A percentile compares a stretch with the other conserved stretches of the same genome.
phyloP scores from a whole-genome alignment of 2,797 vertebrate species.

The Poeciliopsis paucimaculata region DNA sequence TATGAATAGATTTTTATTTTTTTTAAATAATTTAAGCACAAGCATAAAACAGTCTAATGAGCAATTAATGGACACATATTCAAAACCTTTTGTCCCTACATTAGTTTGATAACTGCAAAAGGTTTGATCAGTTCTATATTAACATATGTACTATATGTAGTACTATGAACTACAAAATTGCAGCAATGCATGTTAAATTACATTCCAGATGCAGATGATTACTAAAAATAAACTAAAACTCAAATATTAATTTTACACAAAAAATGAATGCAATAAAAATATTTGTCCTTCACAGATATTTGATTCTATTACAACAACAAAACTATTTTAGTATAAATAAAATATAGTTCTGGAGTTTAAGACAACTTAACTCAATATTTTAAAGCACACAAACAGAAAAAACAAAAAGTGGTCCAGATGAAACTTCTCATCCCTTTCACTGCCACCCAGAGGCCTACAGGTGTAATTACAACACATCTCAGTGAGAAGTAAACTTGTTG shows the following conservation, averaged over 20 bases:
- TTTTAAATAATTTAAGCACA: neutral
- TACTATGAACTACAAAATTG: neutral
- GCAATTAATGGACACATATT: neutral
- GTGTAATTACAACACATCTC: neutral
- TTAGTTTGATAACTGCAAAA: neutral
- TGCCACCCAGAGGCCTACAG: neutral
- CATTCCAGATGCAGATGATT: neutral
- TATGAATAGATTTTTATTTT: neutral
- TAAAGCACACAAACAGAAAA: neutral
- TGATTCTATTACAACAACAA: neutral
- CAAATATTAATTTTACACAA: neutral
- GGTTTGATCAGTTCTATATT: neutral
- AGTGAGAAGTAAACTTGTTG: neutral
- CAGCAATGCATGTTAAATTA: neutral
- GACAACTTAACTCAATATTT: neutral
- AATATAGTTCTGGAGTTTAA: neutral
- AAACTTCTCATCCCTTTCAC: neutral
- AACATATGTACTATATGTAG: neutral
- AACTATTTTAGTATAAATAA: neutral
- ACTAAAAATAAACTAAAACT: neutral
- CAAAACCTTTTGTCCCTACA: neutral
- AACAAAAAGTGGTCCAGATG: neutral
- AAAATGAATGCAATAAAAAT: neutral
- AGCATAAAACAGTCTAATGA: neutral
- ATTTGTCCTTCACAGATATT: neutral